Percentiles rank a stretch among this genome's conserved stretches.
Evolutionary conservation across 2,797 vertebrate genomes (phyloP).

Genomic region (Synanceia verrucosa): DNA sequence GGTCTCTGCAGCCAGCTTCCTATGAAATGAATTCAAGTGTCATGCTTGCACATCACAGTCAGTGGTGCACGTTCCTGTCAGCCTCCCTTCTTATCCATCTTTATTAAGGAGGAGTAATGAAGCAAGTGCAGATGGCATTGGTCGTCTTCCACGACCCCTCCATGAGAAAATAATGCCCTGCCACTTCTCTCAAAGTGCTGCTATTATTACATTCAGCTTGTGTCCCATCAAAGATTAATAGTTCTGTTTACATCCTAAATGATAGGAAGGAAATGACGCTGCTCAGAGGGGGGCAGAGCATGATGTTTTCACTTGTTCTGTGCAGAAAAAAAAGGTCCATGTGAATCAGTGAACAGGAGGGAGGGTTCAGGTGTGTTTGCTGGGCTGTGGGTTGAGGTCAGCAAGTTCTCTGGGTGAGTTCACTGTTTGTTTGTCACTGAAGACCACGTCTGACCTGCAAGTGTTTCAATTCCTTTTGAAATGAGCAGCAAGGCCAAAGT

Average conservation of each 20-base stretch:
- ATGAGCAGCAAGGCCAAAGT: background rate
- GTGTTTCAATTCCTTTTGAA: background rate
- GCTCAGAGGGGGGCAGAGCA: background rate
- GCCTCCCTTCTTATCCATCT: background rate
- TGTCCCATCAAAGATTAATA: constrained; percentile 54
- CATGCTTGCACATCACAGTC: constrained; percentile 3
- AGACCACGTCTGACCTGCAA: background rate
- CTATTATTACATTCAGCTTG: constrained; percentile 61
- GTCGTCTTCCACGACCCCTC: constrained; percentile 38
- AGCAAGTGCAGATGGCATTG: constrained; percentile 19
- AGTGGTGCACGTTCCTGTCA: background rate
- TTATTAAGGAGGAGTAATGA: constrained; percentile 29
- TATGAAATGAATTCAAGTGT: constrained; percentile 13
- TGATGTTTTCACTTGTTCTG: background rate
- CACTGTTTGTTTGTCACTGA: background rate
- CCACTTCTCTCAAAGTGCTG: constrained; percentile 41
- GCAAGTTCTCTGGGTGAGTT: background rate
- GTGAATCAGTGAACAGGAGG: background rate
- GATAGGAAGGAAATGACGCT: background rate
- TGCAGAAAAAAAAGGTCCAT: background rate
- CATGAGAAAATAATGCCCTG: constrained; percentile 62
- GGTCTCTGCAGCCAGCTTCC: constrained; percentile 9
- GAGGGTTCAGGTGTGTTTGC: constrained; percentile 9
- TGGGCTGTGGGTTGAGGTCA: constrained; percentile 17
- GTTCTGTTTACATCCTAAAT: constrained; percentile 27